Conservation (phyloP, 1,140 invertebrate species). For the Diuraphis noxia region DNA sequence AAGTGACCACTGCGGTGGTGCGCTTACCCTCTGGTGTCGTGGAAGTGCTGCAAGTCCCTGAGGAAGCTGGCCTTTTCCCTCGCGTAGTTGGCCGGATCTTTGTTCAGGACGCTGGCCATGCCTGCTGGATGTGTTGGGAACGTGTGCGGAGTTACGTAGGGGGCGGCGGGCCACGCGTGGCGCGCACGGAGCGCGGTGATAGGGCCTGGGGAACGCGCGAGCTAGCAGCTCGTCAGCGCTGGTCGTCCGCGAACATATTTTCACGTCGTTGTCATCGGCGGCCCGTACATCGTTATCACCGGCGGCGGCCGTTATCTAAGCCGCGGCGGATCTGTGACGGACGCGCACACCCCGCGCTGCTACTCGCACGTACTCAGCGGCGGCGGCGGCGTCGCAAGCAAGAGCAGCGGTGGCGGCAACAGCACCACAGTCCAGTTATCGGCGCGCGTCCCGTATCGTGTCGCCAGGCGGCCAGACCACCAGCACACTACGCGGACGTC, state of each 20-base stretch:
- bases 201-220: too few relatives aligned
- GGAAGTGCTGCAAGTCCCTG: conserved; percentile 79
- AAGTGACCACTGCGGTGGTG: background rate
- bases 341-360: conserved; percentile 49
- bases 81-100: conserved; percentile 72
- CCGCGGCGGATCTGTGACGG: conserved; percentile 45
- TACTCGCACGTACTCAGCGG: background rate
- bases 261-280: conserved; percentile 29
- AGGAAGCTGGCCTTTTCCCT: conserved; percentile 69
- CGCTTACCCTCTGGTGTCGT: conserved; percentile 80
- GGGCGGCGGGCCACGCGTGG: background rate
- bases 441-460: conserved; percentile 48
- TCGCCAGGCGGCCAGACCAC: conserved; percentile 34
- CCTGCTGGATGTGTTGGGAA: background rate
- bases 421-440: conserved; percentile 42
- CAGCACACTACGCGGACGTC: background rate
- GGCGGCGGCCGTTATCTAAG: conserved; percentile 47
- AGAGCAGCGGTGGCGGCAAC: background rate
- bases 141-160: background rate
- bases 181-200: background rate
- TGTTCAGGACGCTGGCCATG: conserved; percentile 73
- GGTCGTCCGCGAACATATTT: conserved; percentile 15
- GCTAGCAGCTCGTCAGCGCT: conserved; percentile 25
- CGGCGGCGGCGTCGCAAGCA: background rate
- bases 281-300: conserved; percentile 38